These are phyloP conservation scores for Nannoperca australis DNA, from an alignment of 2,797 vertebrate species.

Conservation along the genomic window DNA sequence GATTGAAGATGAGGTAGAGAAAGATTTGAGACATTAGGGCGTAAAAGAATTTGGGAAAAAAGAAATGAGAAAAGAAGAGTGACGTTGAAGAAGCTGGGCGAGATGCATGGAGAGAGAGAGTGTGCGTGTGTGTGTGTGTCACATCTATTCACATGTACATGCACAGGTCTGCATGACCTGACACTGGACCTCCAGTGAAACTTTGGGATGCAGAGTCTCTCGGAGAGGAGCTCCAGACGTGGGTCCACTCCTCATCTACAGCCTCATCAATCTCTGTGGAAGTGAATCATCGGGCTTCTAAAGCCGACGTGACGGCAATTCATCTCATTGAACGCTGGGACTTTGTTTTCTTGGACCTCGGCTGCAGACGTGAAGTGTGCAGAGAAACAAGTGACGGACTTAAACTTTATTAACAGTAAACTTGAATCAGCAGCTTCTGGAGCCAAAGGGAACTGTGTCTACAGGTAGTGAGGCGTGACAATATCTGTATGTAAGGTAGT, in stretches of 20 bases:
- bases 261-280: no score
- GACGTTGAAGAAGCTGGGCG: neutral
- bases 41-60: neutral
- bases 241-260: no score
- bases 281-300: no score
- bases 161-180: no score
- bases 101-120: neutral
- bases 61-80: neutral
- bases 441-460: no score
- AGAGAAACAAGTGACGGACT: neutral
- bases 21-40: neutral
- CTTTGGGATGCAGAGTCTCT: no score
- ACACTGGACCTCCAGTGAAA: no score
- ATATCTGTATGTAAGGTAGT: no score
- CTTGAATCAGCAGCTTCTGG: no score
- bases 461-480: neutral
- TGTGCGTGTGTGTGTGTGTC: neutral
- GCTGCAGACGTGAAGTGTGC: neutral
- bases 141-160: no score
- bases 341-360: neutral
- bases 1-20: constrained; percentile 27
- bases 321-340: neutral
- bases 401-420: neutral
- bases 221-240: no score
- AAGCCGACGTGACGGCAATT: neutral